Conservation (phyloP, 2,888 invertebrate species). For the Acanthosoma haemorrhoidale region DNA sequence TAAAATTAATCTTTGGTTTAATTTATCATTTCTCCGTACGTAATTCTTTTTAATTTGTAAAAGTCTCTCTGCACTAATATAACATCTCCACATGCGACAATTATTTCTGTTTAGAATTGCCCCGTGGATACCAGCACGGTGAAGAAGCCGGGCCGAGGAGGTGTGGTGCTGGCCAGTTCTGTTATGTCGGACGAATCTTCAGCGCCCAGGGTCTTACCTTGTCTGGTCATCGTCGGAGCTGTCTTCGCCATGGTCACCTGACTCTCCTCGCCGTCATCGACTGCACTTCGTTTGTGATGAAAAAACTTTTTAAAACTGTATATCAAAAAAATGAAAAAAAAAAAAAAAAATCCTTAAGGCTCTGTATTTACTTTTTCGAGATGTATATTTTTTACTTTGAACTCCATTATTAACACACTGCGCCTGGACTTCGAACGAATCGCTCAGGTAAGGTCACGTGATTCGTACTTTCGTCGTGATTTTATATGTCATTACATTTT, state of each 20-base stretch:
- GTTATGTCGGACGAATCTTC: constrained; percentile 60
- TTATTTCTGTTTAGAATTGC: constrained; percentile 47
- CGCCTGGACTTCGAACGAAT: too few species aligned
- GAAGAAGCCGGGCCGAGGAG: constrained; percentile 46
- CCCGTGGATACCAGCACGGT: constrained; percentile 52
- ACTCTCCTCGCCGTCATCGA: not conserved
- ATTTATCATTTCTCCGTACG: too few species aligned
- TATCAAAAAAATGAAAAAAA: not conserved
- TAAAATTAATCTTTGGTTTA: too few species aligned
- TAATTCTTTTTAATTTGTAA: too few species aligned
- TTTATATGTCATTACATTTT: too few species aligned
- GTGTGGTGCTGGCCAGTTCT: constrained; percentile 61
- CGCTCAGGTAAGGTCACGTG: too few species aligned
- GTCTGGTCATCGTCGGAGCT: not conserved
- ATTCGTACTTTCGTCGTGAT: too few species aligned
- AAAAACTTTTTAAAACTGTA: not conserved
- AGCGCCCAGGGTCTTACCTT: constrained; percentile 34
- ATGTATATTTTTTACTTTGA: too few species aligned
- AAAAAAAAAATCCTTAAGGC: not conserved
- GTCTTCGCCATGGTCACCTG: not conserved
- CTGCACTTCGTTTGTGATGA: not conserved
- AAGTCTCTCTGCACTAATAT: too few species aligned
- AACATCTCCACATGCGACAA: too few species aligned
- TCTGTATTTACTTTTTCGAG: too few species aligned
- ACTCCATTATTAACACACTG: too few species aligned